Percentiles rank a stretch among this genome's conserved stretches.
These are phyloP conservation scores for Temnothorax longispinosus DNA, from an alignment of 1,140 invertebrate genomes.

Conservation along the genomic window DNA sequence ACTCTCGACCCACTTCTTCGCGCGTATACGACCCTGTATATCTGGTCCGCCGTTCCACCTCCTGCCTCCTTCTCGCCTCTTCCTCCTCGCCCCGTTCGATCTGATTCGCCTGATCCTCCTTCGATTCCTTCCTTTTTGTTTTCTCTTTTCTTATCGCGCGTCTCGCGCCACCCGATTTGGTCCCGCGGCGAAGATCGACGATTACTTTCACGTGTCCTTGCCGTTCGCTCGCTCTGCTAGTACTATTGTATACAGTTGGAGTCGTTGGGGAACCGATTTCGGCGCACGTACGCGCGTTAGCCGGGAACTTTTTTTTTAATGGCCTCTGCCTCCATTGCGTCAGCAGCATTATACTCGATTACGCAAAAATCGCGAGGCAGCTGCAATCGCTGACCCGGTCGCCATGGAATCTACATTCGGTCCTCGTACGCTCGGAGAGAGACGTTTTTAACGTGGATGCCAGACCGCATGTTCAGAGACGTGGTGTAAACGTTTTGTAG, in stretches of 20 bases:
- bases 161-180: background rate
- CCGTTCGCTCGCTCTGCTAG: background rate
- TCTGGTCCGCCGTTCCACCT: slow-evolving; percentile 49
- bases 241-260: background rate
- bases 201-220: slow-evolving; percentile 67
- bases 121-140: background rate
- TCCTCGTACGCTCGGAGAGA: background rate
- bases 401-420: background rate
- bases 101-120: background rate
- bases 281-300: slow-evolving; percentile 3
- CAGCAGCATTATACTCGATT: slow-evolving; percentile 24
- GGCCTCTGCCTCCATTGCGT: background rate
- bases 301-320: background rate
- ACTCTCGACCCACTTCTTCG: slow-evolving; percentile 79
- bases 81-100: slow-evolving; percentile 1
- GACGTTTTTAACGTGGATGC: background rate
- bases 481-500: background rate
- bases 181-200: background rate
- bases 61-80: slow-evolving; percentile 34
- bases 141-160: slow-evolving; percentile 3
- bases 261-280: background rate
- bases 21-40: slow-evolving; percentile 57
- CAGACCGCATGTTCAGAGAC: background rate
- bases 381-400: slow-evolving; percentile 19
- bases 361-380: slow-evolving; percentile 38